Percentiles rank a stretch among this genome's conserved stretches.
Evolutionary conservation across 2,888 invertebrate genomes (phyloP).

Genomic region (Tiliacea aurago): DNA sequence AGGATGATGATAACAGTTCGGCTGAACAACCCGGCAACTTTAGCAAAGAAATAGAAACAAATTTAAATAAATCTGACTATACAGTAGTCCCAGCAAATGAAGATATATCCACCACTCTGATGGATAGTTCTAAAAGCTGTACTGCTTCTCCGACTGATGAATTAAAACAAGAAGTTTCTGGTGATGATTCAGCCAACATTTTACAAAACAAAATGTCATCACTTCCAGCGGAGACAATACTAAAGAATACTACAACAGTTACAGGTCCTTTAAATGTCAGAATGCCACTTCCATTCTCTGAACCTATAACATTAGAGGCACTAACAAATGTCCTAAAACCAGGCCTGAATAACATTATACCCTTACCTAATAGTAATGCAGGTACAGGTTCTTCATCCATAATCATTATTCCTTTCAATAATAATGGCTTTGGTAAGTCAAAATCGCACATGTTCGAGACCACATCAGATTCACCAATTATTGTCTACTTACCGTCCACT

Average conservation of each 20-base stretch:
- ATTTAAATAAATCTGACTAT: not conserved
- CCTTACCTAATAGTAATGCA: constrained; percentile 8
- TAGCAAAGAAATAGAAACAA: not conserved
- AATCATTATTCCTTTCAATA: constrained; percentile 51
- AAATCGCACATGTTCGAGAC: constrained; percentile 20
- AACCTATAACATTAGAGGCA: not conserved
- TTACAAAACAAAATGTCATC: not conserved
- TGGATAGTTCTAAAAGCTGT: not conserved
- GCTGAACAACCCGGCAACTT: not conserved
- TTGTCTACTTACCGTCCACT: constrained; percentile 39
- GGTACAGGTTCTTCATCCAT: constrained; percentile 35
- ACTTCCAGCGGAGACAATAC: not conserved
- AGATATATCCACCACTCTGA: not conserved
- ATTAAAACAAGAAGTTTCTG: not conserved
- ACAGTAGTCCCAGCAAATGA: not conserved
- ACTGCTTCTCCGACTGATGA: not conserved
- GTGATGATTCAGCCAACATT: too few relatives aligned
- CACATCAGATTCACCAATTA: constrained; percentile 23
- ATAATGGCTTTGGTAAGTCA: constrained; percentile 13
- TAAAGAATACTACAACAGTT: not conserved
- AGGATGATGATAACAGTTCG: constrained; percentile 4
- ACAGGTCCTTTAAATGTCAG: constrained; percentile 18
- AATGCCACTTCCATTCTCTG: not conserved
- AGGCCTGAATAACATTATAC: too few relatives aligned
- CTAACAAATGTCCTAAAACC: not conserved